Conservation (phyloP, 2,113 vertebrate genomes). For the Pantherophis guttatus region DNA sequence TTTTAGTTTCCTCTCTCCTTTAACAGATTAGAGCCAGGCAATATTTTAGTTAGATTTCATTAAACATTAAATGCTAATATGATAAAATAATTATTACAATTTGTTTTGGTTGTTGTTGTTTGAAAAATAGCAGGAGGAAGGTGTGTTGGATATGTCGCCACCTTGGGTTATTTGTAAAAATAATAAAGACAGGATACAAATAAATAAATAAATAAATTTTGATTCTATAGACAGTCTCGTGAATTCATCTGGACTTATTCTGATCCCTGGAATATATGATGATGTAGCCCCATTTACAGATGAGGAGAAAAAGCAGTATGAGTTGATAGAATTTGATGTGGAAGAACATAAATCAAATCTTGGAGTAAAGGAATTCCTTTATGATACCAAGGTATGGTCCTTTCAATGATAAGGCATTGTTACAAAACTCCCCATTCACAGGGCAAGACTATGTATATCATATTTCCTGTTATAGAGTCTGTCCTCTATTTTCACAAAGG, state of each 20-base stretch:
- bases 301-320: constrained; percentile 77
- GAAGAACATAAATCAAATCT: constrained; percentile 74
- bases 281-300: constrained; percentile 75
- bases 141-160: too few relatives aligned
- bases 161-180: too few relatives aligned
- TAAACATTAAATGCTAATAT: background rate
- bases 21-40: background rate
- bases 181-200: too few relatives aligned
- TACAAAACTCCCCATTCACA: background rate
- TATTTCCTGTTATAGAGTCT: background rate
- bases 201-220: too few relatives aligned
- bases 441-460: background rate
- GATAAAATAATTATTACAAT: background rate
- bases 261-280: constrained; percentile 85
- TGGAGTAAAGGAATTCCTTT: constrained; percentile 78
- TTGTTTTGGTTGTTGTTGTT: background rate
- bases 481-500: background rate
- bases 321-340: constrained; percentile 79
- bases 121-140: too few relatives aligned
- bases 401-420: background rate
- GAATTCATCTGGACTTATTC: constrained; percentile 79
- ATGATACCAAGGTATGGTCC: constrained; percentile 79
- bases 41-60: background rate
- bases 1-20: background rate
- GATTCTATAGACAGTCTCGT: constrained; percentile 79